phyloP scores from a whole-genome alignment of 2,113 vertebrate genomes.

The Carassius carassius region DNA sequence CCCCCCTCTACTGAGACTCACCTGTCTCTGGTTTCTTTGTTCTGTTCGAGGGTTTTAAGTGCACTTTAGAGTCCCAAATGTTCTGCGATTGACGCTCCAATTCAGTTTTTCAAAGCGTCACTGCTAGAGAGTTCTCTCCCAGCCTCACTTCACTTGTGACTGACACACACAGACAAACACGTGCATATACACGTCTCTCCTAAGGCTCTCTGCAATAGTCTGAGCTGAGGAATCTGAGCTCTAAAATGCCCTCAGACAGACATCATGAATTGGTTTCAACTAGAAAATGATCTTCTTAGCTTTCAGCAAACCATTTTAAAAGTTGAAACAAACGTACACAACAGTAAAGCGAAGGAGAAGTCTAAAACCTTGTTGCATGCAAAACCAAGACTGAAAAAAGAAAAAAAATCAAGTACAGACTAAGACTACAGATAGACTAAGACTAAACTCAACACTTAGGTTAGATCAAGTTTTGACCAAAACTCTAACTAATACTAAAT shows the following conservation, averaged over 20 bases:
- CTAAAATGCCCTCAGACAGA: neutral
- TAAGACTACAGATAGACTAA: neutral
- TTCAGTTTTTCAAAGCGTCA: conserved; percentile 55
- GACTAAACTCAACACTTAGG: neutral
- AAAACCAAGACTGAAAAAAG: neutral
- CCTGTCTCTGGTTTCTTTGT: conserved; percentile 54
- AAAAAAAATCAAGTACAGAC: neutral
- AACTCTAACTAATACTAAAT: neutral
- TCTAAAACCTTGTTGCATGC: neutral
- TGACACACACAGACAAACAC: conserved; percentile 46
- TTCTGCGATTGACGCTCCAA: conserved; percentile 66
- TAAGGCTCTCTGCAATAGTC: neutral
- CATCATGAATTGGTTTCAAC: neutral
- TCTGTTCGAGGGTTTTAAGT: conserved; percentile 57
- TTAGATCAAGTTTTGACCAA: neutral
- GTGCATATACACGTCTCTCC: neutral
- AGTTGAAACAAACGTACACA: neutral
- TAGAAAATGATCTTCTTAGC: neutral
- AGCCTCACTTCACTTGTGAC: conserved; percentile 54
- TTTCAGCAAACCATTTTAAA: neutral
- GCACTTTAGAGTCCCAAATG: conserved; percentile 64
- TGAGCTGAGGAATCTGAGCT: neutral
- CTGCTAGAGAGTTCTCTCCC: conserved; percentile 43
- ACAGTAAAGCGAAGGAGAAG: neutral
- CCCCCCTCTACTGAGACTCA: conserved; percentile 15